Evolutionary conservation across 1,140 invertebrate species (phyloP).

Genomic region (Steinernema feltiae): DNA sequence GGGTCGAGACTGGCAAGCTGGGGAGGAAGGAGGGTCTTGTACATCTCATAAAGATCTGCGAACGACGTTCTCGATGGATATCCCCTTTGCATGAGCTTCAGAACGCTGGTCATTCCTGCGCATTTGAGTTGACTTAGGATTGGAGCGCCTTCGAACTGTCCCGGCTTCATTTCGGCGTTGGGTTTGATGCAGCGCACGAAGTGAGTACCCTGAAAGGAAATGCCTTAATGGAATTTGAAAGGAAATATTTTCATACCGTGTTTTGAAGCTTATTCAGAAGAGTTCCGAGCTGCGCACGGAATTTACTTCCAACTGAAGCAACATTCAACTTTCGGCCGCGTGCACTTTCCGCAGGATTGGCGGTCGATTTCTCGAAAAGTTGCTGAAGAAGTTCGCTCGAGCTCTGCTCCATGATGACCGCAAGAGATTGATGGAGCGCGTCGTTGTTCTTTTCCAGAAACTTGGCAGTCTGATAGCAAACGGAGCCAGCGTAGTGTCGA

Average conservation of each 20-base stretch:
- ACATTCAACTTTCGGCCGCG: slow-evolving; percentile 71
- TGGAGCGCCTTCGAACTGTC: slow-evolving; percentile 78
- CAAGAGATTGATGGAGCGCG: slow-evolving; percentile 84
- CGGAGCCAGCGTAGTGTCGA: slow-evolving; percentile 90
- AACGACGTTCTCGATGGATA: slow-evolving; percentile 86
- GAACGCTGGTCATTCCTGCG: slow-evolving; percentile 84
- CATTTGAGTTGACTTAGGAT: slow-evolving; percentile 88
- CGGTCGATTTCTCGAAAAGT: not conserved
- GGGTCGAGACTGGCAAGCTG: slow-evolving; percentile 74
- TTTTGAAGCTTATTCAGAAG: slow-evolving; percentile 84
- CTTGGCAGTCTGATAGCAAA: slow-evolving; percentile 85
- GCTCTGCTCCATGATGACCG: slow-evolving; percentile 59
- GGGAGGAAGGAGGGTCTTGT: slow-evolving; percentile 75
- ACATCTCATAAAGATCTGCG: slow-evolving; percentile 81
- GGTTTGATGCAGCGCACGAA: slow-evolving; percentile 95
- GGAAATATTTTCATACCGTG: slow-evolving; percentile 67
- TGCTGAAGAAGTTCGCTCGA: not conserved
- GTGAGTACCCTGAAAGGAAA: slow-evolving; percentile 73
- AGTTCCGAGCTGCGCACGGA: slow-evolving; percentile 77
- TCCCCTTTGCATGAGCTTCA: slow-evolving; percentile 88
- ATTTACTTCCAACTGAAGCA: slow-evolving; percentile 90
- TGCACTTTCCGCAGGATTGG: not conserved
- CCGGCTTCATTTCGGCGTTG: slow-evolving; percentile 85
- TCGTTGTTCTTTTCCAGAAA: slow-evolving; percentile 99
- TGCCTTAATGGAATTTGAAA: not conserved